Evolutionary conservation across 2,888 invertebrate genomes (phyloP), one percentile per base, ranked within the genome.

Genomic region (Pyrochroa serraticornis): DNA sequence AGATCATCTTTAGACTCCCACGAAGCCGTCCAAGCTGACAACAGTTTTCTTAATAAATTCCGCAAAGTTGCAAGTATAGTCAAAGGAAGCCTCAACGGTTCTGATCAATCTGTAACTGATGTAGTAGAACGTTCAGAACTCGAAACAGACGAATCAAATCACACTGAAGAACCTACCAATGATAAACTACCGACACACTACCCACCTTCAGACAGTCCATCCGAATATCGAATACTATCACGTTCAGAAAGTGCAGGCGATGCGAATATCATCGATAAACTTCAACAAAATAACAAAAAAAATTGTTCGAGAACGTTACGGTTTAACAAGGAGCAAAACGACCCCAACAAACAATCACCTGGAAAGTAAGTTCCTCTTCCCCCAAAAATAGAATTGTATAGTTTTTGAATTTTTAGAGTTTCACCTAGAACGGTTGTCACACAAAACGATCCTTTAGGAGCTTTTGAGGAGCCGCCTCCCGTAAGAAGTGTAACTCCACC

Each of bases 381-480:
- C 6, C 8, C 3, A 22, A 22, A 22, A 3, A 5, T 22, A 2
- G 22, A 22, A 3, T 22, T 5, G 22, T 32, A n/a, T n/a, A 34
- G 31, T 36, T 10, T 9, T 2, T 10, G 7, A 6, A 9, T n/a
- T 57, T 65, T 9, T 74, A 89, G 88, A 72, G 79, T 87, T 43
- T 89, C 90, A 0, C 89, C 88, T 33, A 84, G 93, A 53, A 94
- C 93, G 1, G 91, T 93, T 0, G 94, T 96, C 0, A 91, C 95
- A 0, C 88, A 92, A 73, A 94, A 95, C 78, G 96, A 96, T 81
- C 96, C 96, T 0, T 81, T 96, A 13, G 96, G 95, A 5, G 93
- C 95, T 3, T 82, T 95, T 1, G 78, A 83, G 53, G 81, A 78
- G 46, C 75, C 32, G 47, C 65, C 53, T 10, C 62, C 67, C 44